Evolutionary conservation across 2,113 vertebrate species (phyloP).

Genomic region (Fregetta grallaria): DNA sequence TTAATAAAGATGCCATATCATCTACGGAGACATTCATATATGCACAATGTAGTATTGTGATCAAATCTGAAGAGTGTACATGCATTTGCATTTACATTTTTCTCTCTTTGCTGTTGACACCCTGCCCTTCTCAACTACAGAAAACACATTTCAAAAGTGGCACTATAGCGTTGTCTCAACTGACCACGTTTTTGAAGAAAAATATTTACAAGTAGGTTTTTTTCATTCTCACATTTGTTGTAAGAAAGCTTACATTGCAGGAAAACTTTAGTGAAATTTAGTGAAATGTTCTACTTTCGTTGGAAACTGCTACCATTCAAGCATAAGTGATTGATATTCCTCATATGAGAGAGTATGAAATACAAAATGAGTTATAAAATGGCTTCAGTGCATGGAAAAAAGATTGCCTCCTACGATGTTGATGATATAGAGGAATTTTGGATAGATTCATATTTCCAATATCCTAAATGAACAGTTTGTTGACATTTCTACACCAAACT

Average conservation of each 20-base stretch:
- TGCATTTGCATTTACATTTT: not conserved
- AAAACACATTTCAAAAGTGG: not conserved
- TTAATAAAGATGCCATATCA: not conserved
- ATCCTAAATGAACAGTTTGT: not conserved
- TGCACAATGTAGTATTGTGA: not conserved
- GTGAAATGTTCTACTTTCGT: not conserved
- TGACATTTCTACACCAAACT: not conserved
- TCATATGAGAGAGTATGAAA: slow-evolving; percentile 14
- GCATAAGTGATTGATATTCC: slow-evolving; percentile 43
- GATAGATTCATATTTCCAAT: not conserved
- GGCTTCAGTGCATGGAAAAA: not conserved
- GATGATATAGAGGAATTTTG: not conserved
- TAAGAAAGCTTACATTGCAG: not conserved
- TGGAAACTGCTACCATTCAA: not conserved
- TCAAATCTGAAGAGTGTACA: not conserved
- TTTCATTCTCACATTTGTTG: not conserved
- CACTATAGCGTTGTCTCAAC: not conserved
- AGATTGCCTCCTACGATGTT: not conserved
- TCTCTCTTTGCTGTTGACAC: not conserved
- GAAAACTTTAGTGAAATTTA: not conserved
- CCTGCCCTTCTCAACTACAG: not conserved
- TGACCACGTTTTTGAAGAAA: not conserved
- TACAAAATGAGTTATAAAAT: slow-evolving; percentile 26
- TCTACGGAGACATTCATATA: not conserved
- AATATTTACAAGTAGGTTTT: not conserved